Evolutionary conservation across 1,140 invertebrate species (phyloP), one percentile per base, ranked within the genome.

Genomic region (Schlechtendalia chinensis): DNA sequence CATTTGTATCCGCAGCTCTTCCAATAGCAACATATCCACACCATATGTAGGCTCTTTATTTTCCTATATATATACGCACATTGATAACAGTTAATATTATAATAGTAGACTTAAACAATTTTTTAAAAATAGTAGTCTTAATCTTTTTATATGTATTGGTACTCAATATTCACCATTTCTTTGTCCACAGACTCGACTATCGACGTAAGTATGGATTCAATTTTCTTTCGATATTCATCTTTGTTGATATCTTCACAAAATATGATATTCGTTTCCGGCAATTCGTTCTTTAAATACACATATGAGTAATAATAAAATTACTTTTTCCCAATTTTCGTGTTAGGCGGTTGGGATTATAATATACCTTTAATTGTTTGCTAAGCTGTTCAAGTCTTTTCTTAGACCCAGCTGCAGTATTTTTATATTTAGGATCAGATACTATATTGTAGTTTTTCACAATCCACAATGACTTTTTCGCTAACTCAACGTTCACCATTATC

Each of bases 381-480:
- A 79, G 16, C 63, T 79, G 75, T 61, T 79, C 58, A 0, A 79
- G 56, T 63, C 75, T 79, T 27, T 79, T 79, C 22, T 79, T 79
- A 5, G 58, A 29, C 63, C 63, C 75, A 0, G 14, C 17, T 14
- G 58, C 58, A n/a, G 75, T 79, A 8, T 17, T 79, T 63, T 63
- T 79, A 47, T 39, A 61, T 12, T 79, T 79, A 16, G 58, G 12
- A 29, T 8, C 69, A 3, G 32, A 47, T 27, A 19, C 22, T 2
- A 11, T 12, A 4, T 61, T 22, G 16, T 79, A 24, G n/a, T 63
- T 79, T 1, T 79, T 63, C 4, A 79, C 90, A 85, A 92, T 88
- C 92, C 92, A 93, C 82, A 93, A 88, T 84, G 91, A 93, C 65
- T 91, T 88, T 83, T 91, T 89, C 2, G 91, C 91, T 67, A 92